A percentile compares a stretch with the other conserved stretches of the same genome.
These are phyloP conservation scores for Meriones unguiculatus DNA, from an alignment of 2,113 vertebrate genomes.

Conservation along the genomic window DNA sequence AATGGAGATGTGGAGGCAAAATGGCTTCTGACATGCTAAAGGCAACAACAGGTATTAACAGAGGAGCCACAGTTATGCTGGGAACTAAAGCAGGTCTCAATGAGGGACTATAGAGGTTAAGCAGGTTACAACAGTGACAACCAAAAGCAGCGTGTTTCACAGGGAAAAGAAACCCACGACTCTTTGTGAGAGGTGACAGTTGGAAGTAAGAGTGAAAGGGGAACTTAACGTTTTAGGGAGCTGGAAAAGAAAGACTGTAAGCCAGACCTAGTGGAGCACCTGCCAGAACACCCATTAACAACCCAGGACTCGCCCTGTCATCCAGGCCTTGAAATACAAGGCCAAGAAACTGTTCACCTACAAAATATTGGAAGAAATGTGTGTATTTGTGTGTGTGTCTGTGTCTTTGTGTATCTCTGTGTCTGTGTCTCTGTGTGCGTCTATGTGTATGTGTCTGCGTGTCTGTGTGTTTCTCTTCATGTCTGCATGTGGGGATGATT, in stretches of 20 bases:
- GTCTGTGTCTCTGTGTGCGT: background rate
- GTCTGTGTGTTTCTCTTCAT: background rate
- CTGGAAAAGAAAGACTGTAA: background rate
- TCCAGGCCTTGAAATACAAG: background rate
- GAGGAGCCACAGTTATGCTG: too few species aligned
- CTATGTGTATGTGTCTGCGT: background rate
- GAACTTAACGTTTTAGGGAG: background rate
- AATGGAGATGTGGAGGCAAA: too few species aligned
- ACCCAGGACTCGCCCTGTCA: too few species aligned
- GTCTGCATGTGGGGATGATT: background rate
- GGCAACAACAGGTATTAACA: too few species aligned
- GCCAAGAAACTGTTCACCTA: background rate
- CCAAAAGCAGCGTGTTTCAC: background rate
- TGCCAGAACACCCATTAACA: background rate
- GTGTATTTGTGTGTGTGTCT: fast-evolving
- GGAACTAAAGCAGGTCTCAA: too few species aligned
- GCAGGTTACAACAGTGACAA: too few species aligned
- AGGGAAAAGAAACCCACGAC: background rate
- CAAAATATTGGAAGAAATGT: background rate
- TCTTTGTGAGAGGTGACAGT: background rate
- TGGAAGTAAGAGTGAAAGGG: background rate
- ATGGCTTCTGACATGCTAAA: too few species aligned
- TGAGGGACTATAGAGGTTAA: too few species aligned
- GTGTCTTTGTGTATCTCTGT: background rate
- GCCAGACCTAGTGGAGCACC: background rate